Percentiles rank a stretch among this genome's conserved stretches.
Evolutionary conservation across 1,140 invertebrate genomes (phyloP).

Genomic region (Zaprionus kolodkinae): DNA sequence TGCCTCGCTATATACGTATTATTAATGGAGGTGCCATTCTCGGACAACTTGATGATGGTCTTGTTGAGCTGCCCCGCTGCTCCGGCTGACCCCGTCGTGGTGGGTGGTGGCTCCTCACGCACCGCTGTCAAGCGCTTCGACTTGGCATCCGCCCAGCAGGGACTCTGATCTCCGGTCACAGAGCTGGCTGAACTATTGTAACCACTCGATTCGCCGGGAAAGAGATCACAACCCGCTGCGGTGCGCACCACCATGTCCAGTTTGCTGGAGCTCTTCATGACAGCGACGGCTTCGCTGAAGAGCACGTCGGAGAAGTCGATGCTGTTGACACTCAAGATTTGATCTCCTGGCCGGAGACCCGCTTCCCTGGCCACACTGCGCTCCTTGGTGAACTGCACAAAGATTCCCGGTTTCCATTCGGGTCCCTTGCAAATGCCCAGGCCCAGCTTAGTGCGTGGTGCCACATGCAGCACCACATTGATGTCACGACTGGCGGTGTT

Average conservation of each 20-base stretch:
- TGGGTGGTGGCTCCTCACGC: slow-evolving; percentile 84
- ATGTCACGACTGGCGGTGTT: slow-evolving; percentile 84
- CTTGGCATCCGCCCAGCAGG: slow-evolving; percentile 86
- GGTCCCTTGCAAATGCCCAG: slow-evolving; percentile 94
- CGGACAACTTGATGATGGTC: slow-evolving; percentile 88
- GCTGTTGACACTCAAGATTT: slow-evolving; percentile 96
- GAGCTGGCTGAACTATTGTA: slow-evolving; percentile 92
- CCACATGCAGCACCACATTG: slow-evolving; percentile 87
- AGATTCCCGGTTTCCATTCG: slow-evolving; percentile 93
- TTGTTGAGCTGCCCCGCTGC: slow-evolving; percentile 85
- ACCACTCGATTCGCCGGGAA: slow-evolving; percentile 91
- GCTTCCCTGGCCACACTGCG: slow-evolving; percentile 94
- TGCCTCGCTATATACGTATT: slow-evolving; percentile 50
- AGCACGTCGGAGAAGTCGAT: slow-evolving; percentile 90
- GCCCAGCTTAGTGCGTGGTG: slow-evolving; percentile 88
- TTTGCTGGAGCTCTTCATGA: slow-evolving; percentile 90
- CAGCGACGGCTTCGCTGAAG: slow-evolving; percentile 92
- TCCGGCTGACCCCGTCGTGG: slow-evolving; percentile 48
- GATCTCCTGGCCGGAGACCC: slow-evolving; percentile 95
- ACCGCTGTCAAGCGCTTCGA: slow-evolving; percentile 88
- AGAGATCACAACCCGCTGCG: slow-evolving; percentile 90
- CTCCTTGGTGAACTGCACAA: slow-evolving; percentile 95
- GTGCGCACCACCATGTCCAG: slow-evolving; percentile 90
- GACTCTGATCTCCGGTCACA: slow-evolving; percentile 89
- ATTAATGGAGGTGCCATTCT: slow-evolving; percentile 88